Evolutionary conservation across 1,140 invertebrate species (phyloP).

Genomic region (Heliothis virescens): DNA sequence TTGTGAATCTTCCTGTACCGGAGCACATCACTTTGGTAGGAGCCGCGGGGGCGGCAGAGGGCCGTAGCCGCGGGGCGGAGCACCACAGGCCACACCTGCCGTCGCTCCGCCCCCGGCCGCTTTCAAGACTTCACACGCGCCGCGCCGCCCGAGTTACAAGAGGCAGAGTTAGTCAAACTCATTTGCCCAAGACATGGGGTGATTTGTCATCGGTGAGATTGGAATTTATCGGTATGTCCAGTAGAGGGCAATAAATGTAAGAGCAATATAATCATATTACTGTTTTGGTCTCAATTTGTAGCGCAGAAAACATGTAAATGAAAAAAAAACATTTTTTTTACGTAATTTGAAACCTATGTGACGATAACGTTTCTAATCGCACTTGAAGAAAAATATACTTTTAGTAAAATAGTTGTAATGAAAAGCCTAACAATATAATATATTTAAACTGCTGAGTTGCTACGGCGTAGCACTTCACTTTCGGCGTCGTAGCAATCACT

Average conservation of each 20-base stretch:
- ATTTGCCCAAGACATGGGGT: no score
- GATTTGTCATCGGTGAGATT: no score
- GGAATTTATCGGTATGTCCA: no score
- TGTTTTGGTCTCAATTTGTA: no score
- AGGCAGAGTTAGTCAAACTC: not conserved
- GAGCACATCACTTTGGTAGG: not conserved
- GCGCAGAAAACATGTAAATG: no score
- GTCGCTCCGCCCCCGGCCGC: not conserved
- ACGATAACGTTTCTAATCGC: not conserved
- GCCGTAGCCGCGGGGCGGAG: slow-evolving; percentile 5
- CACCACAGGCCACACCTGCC: slow-evolving; percentile 36
- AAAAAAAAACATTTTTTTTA: no score
- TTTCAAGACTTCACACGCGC: not conserved
- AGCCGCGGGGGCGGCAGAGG: not conserved
- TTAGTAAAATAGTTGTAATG: no score
- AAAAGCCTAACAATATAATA: not conserved
- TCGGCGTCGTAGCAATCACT: not conserved
- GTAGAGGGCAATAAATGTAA: no score
- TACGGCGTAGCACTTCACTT: slow-evolving; percentile 22
- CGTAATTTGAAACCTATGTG: no score
- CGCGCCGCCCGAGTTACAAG: slow-evolving; percentile 3
- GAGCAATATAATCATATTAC: no score
- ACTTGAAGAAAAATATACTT: not conserved
- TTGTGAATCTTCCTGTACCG: not conserved
- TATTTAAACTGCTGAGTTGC: not conserved